These are phyloP conservation scores for Argopecten irradians DNA, from an alignment of 1,140 invertebrate genomes.

Conservation along the genomic window DNA sequence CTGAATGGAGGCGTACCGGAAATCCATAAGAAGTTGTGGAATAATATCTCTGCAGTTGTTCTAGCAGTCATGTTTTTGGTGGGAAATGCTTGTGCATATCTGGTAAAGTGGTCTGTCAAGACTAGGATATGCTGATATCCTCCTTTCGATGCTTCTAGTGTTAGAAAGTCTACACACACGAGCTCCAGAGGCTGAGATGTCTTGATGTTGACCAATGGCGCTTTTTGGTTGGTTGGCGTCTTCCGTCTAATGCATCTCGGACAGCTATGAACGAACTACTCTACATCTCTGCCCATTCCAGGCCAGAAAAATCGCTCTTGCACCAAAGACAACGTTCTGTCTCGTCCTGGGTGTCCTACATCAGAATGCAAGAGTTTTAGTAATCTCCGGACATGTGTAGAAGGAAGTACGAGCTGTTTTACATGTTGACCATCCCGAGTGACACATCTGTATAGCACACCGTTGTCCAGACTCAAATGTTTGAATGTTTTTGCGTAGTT, in stretches of 20 bases:
- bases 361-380: conserved; percentile 23
- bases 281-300: conserved; percentile 38
- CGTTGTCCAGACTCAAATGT: background rate
- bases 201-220: conserved; percentile 38
- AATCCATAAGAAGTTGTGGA: too few species aligned
- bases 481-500: background rate
- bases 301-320: conserved; percentile 43
- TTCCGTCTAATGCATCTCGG: conserved; percentile 37
- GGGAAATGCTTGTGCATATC: conserved; percentile 32
- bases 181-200: conserved; percentile 20
- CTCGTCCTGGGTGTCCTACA: conserved; percentile 40
- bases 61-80: background rate
- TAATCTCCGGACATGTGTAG: background rate
- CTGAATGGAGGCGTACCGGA: too few species aligned
- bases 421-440: background rate
- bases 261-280: conserved; percentile 29
- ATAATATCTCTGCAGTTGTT: too few species aligned
- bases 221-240: background rate
- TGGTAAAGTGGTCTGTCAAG: conserved; percentile 30
- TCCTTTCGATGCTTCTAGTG: conserved; percentile 30
- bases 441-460: conserved; percentile 22
- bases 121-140: conserved; percentile 31
- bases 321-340: conserved; percentile 23
- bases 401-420: conserved; percentile 22
- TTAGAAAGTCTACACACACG: conserved; percentile 24